These are phyloP conservation scores for Falco rusticolus DNA, from an alignment of 2,797 vertebrate species.

Conservation along the genomic window DNA sequence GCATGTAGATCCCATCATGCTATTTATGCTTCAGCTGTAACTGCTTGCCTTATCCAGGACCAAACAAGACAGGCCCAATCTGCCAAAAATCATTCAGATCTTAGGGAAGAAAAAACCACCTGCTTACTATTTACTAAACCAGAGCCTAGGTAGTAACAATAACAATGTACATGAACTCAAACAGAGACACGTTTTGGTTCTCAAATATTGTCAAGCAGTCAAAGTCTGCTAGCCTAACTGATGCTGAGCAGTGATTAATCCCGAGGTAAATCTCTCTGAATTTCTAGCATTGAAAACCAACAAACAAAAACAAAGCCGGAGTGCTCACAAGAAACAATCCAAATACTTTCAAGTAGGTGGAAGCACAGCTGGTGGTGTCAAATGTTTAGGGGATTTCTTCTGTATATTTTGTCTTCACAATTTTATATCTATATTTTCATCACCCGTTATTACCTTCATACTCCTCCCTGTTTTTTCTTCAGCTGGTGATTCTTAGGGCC, in stretches of 20 bases:
- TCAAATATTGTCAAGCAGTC: neutral
- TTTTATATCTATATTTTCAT: neutral
- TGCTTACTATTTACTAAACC: neutral
- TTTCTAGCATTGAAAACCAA: slow-evolving; percentile 24
- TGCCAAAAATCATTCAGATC: neutral
- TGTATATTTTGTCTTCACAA: neutral
- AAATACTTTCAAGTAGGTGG: neutral
- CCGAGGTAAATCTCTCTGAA: neutral
- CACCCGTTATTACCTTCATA: neutral
- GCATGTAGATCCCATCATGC: neutral
- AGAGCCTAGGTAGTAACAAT: neutral
- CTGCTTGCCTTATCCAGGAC: neutral
- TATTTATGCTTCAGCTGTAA: neutral
- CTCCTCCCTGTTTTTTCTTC: neutral
- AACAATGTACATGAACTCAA: neutral
- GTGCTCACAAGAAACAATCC: neutral
- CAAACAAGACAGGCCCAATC: neutral
- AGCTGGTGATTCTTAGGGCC: neutral
- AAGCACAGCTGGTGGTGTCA: neutral
- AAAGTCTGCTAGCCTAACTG: neutral
- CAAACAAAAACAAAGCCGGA: slow-evolving; percentile 20
- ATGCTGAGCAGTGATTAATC: neutral
- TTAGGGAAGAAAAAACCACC: neutral
- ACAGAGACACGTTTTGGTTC: neutral
- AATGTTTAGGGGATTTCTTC: slow-evolving; percentile 36